phyloP scores from a whole-genome alignment of 2,888 invertebrate species.

The Drosophila fulvimacula region DNA sequence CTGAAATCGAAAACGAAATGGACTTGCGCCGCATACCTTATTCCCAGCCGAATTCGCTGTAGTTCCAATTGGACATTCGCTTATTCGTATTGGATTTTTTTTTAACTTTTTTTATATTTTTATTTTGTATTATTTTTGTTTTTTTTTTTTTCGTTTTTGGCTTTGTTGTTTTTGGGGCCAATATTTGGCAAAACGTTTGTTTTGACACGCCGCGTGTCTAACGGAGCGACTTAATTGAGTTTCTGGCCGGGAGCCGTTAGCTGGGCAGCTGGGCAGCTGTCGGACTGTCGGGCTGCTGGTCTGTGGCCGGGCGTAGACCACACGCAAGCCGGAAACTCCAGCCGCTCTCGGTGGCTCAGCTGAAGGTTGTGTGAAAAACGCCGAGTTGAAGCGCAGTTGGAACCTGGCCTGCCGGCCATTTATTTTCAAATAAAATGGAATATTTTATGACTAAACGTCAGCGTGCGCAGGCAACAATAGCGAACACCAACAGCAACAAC shows the following conservation, averaged over 20 bases:
- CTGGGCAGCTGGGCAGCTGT: constrained; percentile 33
- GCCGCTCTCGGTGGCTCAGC: constrained; percentile 27
- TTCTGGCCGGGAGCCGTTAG: constrained; percentile 63
- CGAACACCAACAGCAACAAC: constrained; percentile 36
- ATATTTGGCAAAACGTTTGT: constrained; percentile 73
- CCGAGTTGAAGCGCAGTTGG: constrained; percentile 35
- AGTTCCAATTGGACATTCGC: constrained; percentile 32
- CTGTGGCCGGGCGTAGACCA: constrained; percentile 50
- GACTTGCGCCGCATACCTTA: constrained; percentile 64
- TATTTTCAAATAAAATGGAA: constrained; percentile 77
- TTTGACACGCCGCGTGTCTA: constrained; percentile 78
- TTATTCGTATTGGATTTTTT: constrained; percentile 18
- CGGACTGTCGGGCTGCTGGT: constrained; percentile 8
- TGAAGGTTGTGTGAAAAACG: constrained; percentile 73
- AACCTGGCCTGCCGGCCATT: constrained; percentile 45
- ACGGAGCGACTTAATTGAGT: constrained; percentile 78
- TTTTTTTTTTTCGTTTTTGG: background rate
- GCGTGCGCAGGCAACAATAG: constrained; percentile 53
- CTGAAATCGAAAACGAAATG: constrained; percentile 76
- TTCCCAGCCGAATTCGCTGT: constrained; percentile 29
- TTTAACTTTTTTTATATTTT: background rate
- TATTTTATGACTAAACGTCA: constrained; percentile 79
- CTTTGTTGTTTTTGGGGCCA: constrained; percentile 6
- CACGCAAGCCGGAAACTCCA: constrained; percentile 65
- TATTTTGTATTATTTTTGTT: background rate